These are phyloP conservation scores for Perca fluviatilis DNA, from an alignment of 2,113 vertebrate genomes.

Conservation along the genomic window DNA sequence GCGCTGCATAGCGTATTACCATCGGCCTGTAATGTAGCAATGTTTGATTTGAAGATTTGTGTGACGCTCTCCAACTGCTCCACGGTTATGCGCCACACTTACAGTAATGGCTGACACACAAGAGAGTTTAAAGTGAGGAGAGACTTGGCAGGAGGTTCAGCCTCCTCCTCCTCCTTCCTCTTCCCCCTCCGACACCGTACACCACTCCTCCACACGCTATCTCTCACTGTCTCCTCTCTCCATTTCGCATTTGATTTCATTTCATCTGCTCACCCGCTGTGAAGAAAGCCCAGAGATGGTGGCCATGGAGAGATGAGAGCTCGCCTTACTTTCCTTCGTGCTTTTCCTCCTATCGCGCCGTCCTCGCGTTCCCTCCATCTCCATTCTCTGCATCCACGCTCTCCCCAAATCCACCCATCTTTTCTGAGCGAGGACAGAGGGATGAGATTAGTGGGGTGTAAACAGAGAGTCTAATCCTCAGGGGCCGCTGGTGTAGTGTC, in stretches of 20 bases:
- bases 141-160: constrained; percentile 74
- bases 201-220: constrained; percentile 43
- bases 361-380: constrained; percentile 39
- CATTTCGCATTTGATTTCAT: constrained; percentile 74
- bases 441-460: constrained; percentile 77
- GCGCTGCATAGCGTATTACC: background rate
- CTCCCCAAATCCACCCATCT: constrained; percentile 44
- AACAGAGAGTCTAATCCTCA: constrained; percentile 74
- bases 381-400: constrained; percentile 24
- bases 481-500: constrained; percentile 68
- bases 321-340: constrained; percentile 39
- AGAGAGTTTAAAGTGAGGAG: constrained; percentile 68
- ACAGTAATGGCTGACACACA: constrained; percentile 71
- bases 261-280: constrained; percentile 77
- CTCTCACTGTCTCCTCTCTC: constrained; percentile 48
- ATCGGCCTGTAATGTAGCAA: constrained; percentile 43
- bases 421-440: constrained; percentile 59
- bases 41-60: constrained; percentile 74
- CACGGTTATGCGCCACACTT: constrained; percentile 57
- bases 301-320: constrained; percentile 75
- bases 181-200: constrained; percentile 21
- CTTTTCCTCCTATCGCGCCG: background rate
- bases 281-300: constrained; percentile 74
- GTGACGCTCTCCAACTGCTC: constrained; percentile 51
- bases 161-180: constrained; percentile 19